A percentile compares a stretch with the other conserved stretches of the same genome.
Conservation (phyloP, 1,140 invertebrate species). For the Drosophila sproati region DNA sequence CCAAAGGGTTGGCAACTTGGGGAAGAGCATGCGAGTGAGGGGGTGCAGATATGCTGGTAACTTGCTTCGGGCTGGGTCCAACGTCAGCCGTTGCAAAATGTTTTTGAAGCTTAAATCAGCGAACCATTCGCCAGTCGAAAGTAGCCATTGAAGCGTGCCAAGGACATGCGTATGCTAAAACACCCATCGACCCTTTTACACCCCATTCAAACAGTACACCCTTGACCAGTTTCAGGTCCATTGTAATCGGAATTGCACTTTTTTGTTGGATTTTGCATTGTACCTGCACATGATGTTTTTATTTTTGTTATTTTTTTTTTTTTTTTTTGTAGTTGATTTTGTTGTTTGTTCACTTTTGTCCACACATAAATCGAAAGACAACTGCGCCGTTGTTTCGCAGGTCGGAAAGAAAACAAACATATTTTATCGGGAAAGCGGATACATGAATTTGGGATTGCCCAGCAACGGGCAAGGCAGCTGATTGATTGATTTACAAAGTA, state of each 20-base stretch:
- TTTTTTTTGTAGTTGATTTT: neutral
- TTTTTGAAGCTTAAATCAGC: conserved; percentile 53
- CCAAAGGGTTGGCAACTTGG: conserved; percentile 10
- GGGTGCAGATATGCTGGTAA: neutral
- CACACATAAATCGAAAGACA: conserved; percentile 45
- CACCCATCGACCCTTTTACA: neutral
- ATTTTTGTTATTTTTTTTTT: conserved; percentile 13
- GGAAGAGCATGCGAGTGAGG: neutral
- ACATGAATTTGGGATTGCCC: conserved; percentile 25
- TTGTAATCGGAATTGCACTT: conserved; percentile 43
- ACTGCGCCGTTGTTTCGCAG: conserved; percentile 31
- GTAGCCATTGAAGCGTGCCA: conserved; percentile 58
- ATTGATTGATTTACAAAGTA: conserved; percentile 7
- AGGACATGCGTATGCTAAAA: conserved; percentile 42
- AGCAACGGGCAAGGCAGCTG: conserved; percentile 7
- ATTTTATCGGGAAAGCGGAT: conserved; percentile 3
- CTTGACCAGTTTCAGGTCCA: neutral
- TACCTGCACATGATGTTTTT: neutral
- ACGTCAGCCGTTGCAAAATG: conserved; percentile 45
- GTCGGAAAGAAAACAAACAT: neutral
- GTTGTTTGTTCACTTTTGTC: conserved; percentile 9
- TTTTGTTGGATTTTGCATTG: conserved; percentile 35
- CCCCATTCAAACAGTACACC: neutral
- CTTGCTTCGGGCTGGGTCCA: conserved; percentile 9
- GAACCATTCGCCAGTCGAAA: conserved; percentile 28